These are phyloP conservation scores for Anthopleura sola DNA, from an alignment of 64 coral and sea anemone species.

Conservation along the genomic window DNA sequence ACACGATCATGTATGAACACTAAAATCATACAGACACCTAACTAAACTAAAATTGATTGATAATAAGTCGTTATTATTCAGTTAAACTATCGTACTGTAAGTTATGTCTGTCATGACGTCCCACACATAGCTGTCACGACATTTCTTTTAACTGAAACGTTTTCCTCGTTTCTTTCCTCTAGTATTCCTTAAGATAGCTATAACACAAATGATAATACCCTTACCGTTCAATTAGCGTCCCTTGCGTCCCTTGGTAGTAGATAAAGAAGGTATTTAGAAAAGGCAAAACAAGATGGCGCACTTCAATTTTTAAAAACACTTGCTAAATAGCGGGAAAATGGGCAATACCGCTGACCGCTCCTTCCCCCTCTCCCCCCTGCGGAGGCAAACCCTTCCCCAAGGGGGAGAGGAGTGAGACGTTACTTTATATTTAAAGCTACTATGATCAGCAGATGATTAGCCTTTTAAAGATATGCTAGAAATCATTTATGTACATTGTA, in stretches of 20 bases:
- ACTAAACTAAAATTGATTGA: too few species aligned
- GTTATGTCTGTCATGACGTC: too few species aligned
- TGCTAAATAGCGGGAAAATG: neutral
- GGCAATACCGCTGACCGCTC: neutral
- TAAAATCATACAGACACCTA: too few species aligned
- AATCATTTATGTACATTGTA: too few species aligned
- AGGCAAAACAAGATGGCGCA: neutral
- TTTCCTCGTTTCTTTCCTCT: neutral
- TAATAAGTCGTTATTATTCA: too few species aligned
- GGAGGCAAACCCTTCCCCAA: too few species aligned
- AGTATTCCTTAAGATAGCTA: neutral
- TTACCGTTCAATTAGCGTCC: neutral
- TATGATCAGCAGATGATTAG: too few species aligned
- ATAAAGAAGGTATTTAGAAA: neutral
- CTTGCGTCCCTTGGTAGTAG: neutral
- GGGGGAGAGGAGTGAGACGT: too few species aligned
- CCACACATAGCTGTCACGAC: neutral
- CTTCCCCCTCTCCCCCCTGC: too few species aligned
- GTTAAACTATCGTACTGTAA: too few species aligned
- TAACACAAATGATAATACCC: neutral
- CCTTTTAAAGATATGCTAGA: too few species aligned
- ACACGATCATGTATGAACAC: neutral
- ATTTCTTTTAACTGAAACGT: neutral
- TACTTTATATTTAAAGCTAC: too few species aligned
- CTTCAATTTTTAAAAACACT: neutral